These are phyloP conservation scores for Therioaphis trifolii DNA, from an alignment of 2,888 invertebrate genomes.

Conservation along the genomic window DNA sequence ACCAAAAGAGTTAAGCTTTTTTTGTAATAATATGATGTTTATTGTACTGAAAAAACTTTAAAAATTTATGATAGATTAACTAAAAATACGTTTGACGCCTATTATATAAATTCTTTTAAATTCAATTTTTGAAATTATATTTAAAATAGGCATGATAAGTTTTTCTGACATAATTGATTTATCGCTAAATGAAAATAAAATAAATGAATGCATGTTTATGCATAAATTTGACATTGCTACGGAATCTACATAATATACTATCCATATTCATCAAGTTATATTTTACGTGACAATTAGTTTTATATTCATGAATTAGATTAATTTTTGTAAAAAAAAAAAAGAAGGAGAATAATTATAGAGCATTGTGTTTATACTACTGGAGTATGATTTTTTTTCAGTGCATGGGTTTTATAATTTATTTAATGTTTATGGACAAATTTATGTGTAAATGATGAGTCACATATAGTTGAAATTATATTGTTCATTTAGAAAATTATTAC, in stretches of 20 bases:
- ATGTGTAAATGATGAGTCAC: background rate
- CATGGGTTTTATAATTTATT: background rate
- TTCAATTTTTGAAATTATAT: background rate
- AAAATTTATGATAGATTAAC: too few relatives aligned
- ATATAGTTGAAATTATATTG: background rate
- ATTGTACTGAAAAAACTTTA: too few relatives aligned
- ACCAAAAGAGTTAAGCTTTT: too few relatives aligned
- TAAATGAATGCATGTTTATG: conserved; percentile 39
- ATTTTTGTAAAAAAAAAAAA: conserved; percentile 20
- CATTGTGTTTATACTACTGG: conserved; percentile 25
- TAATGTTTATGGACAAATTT: background rate
- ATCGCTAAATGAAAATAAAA: conserved; percentile 26
- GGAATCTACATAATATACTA: conserved; percentile 31
- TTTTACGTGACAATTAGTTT: conserved; percentile 49
- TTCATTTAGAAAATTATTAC: background rate
- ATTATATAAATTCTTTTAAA: background rate
- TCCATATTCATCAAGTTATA: conserved; percentile 41
- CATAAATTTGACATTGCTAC: conserved; percentile 51
- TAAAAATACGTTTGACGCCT: background rate
- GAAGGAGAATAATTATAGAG: conserved; percentile 14
- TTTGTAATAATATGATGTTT: too few relatives aligned
- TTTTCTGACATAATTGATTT: conserved; percentile 2
- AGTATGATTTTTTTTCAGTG: background rate
- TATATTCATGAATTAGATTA: conserved; percentile 54
- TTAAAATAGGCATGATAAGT: conserved; percentile 10